Conservation (phyloP, 2,888 invertebrate genomes). For the Dorcus parallelipipedus region DNA sequence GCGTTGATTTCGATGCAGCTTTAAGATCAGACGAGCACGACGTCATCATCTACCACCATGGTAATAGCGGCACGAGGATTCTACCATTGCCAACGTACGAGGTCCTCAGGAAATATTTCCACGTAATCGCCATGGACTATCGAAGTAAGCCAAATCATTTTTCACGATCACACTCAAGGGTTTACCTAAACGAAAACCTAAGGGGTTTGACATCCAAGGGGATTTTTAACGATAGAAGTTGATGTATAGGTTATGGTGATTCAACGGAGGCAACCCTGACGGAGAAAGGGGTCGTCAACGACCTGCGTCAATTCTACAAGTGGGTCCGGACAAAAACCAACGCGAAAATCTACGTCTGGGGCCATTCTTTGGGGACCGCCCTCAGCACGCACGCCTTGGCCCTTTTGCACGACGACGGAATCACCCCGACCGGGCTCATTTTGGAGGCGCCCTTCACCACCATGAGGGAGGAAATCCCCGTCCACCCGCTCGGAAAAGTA, state of each 20-base stretch:
- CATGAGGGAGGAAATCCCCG: constrained; percentile 36
- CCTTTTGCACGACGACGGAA: constrained; percentile 32
- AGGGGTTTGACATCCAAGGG: no score
- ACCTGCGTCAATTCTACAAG: constrained; percentile 39
- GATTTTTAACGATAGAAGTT: background rate
- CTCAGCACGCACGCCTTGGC: constrained; percentile 36
- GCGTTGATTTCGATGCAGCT: constrained; percentile 53
- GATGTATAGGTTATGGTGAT: constrained; percentile 40
- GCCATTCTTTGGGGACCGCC: constrained; percentile 42
- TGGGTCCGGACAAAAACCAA: constrained; percentile 34
- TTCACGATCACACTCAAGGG: background rate
- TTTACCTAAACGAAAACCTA: background rate
- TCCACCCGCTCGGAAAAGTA: constrained; percentile 33
- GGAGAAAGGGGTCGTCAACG: constrained; percentile 39
- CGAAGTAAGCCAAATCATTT: constrained; percentile 34
- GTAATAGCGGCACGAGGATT: constrained; percentile 42
- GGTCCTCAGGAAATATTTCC: constrained; percentile 57
- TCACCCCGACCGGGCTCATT: constrained; percentile 33
- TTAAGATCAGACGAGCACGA: constrained; percentile 49
- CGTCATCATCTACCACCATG: constrained; percentile 45
- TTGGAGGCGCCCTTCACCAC: constrained; percentile 41
- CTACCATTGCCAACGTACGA: constrained; percentile 65
- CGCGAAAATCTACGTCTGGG: constrained; percentile 42
- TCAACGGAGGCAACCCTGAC: constrained; percentile 35
- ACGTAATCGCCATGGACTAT: constrained; percentile 45